These are phyloP conservation scores for Alces alces DNA, from an alignment of 2,113 vertebrate genomes.

Conservation along the genomic window DNA sequence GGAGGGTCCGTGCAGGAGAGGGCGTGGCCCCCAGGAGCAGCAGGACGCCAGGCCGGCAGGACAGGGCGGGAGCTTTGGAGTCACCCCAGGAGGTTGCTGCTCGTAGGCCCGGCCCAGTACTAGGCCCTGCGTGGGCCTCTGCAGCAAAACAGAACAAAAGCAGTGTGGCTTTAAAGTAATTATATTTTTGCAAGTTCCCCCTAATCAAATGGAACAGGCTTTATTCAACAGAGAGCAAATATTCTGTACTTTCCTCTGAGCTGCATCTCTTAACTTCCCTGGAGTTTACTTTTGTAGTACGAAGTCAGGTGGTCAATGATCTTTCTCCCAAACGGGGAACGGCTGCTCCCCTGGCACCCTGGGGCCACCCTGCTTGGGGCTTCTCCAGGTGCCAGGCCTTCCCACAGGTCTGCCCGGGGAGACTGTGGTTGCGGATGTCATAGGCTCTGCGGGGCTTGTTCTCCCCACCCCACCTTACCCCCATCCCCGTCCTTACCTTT, in stretches of 20 bases:
- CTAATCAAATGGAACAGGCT: not conserved
- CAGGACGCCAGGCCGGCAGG: not conserved
- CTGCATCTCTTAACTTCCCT: not conserved
- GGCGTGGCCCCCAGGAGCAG: accelerated
- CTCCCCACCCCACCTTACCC: not conserved
- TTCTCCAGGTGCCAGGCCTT: not conserved
- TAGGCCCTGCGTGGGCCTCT: not conserved
- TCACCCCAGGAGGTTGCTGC: accelerated
- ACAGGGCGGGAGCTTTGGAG: accelerated
- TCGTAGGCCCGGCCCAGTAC: accelerated
- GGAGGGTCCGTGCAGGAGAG: accelerated
- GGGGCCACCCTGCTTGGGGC: too few relatives aligned
- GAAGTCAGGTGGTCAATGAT: not conserved
- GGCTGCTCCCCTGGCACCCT: accelerated
- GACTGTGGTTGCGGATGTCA: accelerated
- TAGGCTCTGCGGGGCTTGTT: not conserved
- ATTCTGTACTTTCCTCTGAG: not conserved
- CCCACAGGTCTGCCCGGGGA: accelerated
- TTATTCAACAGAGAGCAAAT: not conserved
- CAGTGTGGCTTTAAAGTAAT: not conserved
- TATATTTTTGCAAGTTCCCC: accelerated
- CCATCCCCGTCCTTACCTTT: not conserved
- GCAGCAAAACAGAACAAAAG: not conserved
- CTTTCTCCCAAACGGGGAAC: not conserved
- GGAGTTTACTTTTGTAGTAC: not conserved